Percentiles rank a stretch among this genome's conserved stretches.
Conservation (phyloP, 1,140 invertebrate genomes). For the Trialeurodes vaporariorum region DNA sequence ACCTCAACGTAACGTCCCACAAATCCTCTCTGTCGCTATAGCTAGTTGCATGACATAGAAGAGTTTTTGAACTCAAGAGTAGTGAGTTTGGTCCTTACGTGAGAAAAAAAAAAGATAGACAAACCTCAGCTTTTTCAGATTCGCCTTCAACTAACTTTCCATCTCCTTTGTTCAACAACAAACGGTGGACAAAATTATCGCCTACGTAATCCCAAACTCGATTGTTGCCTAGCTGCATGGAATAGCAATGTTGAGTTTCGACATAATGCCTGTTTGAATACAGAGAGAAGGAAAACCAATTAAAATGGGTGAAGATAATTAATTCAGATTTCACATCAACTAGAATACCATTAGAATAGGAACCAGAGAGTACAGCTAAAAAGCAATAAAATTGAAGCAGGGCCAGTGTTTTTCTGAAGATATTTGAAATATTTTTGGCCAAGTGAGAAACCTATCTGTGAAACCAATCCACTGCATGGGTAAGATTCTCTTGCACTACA, state of each 20-base stretch:
- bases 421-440: neutral
- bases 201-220: constrained; percentile 95
- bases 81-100: too few species aligned
- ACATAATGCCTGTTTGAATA: constrained; percentile 66
- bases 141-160: constrained; percentile 84
- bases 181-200: constrained; percentile 94
- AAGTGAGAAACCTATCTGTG: neutral
- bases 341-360: neutral
- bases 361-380: neutral
- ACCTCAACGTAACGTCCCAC: too few species aligned
- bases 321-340: too few species aligned
- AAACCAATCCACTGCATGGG: too few species aligned
- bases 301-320: too few species aligned
- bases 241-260: constrained; percentile 92
- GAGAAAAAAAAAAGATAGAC: too few species aligned
- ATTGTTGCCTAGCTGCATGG: constrained; percentile 89
- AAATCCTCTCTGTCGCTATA: too few species aligned
- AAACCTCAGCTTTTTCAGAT: constrained; percentile 30
- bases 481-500: too few species aligned
- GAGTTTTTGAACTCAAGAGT: neutral
- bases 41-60: neutral
- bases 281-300: too few species aligned
- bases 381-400: neutral
- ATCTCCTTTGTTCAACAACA: constrained; percentile 94
- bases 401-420: neutral